Percentiles rank a stretch among this genome's conserved stretches.
These are phyloP conservation scores for Cryptoprocta ferox DNA, from an alignment of 2,797 vertebrate species.

Conservation along the genomic window DNA sequence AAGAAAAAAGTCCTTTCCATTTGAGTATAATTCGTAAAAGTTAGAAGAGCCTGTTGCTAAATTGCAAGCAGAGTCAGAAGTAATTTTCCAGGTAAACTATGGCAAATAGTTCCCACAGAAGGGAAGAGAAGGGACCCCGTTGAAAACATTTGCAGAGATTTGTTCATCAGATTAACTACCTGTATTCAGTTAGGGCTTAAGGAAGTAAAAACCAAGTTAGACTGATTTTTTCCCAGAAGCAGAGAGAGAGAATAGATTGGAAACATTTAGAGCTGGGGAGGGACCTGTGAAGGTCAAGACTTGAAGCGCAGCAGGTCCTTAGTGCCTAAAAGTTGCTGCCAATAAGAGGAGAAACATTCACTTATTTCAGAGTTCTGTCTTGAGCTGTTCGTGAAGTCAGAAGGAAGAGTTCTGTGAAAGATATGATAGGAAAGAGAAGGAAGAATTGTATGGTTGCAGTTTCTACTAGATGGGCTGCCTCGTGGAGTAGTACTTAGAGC, in stretches of 20 bases:
- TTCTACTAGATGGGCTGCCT: background rate
- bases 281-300: background rate
- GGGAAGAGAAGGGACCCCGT: background rate
- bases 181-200: background rate
- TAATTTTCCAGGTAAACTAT: background rate
- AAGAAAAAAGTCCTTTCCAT: background rate
- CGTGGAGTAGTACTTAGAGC: background rate
- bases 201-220: background rate
- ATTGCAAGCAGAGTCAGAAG: background rate
- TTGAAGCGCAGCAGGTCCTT: background rate
- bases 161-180: background rate
- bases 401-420: background rate
- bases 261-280: background rate
- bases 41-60: constrained; percentile 22
- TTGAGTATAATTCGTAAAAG: background rate
- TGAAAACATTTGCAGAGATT: background rate
- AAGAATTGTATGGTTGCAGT: background rate
- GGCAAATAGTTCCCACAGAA: background rate
- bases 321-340: background rate
- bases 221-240: background rate
- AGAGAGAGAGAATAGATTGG: background rate
- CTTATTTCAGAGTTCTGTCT: background rate
- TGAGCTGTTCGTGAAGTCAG: background rate
- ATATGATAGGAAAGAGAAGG: background rate
- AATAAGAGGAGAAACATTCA: background rate